Base-by-base conservation (phyloP, 1,140 invertebrate genomes). In the Drosophila arizonae region DNA sequence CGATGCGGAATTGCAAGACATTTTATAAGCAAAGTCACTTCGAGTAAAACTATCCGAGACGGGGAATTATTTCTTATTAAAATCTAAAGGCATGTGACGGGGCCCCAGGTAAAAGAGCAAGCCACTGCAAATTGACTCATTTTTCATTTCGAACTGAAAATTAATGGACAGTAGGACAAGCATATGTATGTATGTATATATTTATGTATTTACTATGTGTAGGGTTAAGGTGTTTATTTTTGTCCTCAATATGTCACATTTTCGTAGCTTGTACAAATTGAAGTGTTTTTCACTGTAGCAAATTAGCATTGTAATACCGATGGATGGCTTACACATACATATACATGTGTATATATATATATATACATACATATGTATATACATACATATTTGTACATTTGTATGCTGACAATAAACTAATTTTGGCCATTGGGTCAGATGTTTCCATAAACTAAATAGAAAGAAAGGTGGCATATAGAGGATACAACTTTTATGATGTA, bases 71-170 rank as follows among this genome's bases (percentile, higher is more conserved):
- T 85, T 80, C 70, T 63, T 85, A 80, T 85, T 85, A 80, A 80
- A 79, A 71, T 66, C 50, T 52, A 69, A 60, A 65, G 68, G 41
- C 39, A 2, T 10, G 10, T n/a, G 21, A 9, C 30, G 36, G 6
- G 26, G 10, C 17, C 11, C 54, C 55, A 63, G 57, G 56, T 66
- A 24, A 51, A 56, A 73, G 56, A 26, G 50, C 51, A 48, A 55
- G 43, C 67, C 48, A 79, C 78, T 76, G 78, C 71, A 87, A 86
- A 87, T 86, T 81, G 78, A 76, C 79, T 81, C 64, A 86, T 87
- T 82, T 87, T 86, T 86, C 82, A 85, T 87, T 87, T 71, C 30
- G 8, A 69, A 21, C 70, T 61, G 58, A 54, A 66, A 61, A 67
- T 76, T 70, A 73, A 74, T 63, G 57, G 76, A 66, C 57, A 60